A percentile compares a stretch with the other conserved stretches of the same genome.
Conservation (phyloP, 2,113 vertebrate genomes). For the Malurus cyaneus region DNA sequence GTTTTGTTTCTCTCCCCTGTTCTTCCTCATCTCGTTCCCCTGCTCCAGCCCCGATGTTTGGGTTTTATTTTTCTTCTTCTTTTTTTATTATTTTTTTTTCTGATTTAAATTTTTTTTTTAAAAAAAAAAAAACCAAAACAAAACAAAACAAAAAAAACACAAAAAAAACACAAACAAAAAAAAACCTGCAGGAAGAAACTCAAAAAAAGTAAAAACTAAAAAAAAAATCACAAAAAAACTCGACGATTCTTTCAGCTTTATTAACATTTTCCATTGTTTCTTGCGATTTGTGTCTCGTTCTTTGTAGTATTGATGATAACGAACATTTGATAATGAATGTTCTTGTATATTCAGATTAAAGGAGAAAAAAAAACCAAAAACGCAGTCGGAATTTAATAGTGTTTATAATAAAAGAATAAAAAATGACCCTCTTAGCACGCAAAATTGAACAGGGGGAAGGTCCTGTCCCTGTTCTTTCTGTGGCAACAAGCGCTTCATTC, state of each 20-base stretch:
- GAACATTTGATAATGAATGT: slow-evolving; percentile 86
- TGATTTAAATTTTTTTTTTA: too few species aligned
- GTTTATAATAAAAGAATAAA: slow-evolving; percentile 82
- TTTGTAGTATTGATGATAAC: slow-evolving; percentile 81
- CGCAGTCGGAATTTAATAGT: slow-evolving; percentile 85
- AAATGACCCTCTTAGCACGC: slow-evolving; percentile 84
- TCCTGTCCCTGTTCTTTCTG: slow-evolving; percentile 67
- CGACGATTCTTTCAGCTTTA: slow-evolving; percentile 86
- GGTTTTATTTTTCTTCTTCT: slow-evolving; percentile 53
- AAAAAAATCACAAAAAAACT: slow-evolving; percentile 59
- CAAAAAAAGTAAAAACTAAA: slow-evolving; percentile 62
- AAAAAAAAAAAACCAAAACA: slow-evolving; percentile 79
- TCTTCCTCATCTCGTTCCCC: too few species aligned
- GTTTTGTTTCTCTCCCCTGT: background rate
- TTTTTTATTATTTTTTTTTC: slow-evolving; percentile 68
- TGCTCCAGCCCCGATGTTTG: background rate
- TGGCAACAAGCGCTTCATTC: slow-evolving; percentile 74
- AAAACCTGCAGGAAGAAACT: slow-evolving; percentile 78
- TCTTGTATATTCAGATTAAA: slow-evolving; percentile 88
- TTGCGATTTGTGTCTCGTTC: slow-evolving; percentile 86
- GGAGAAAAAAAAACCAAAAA: slow-evolving; percentile 85
- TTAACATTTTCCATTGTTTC: slow-evolving; percentile 84
- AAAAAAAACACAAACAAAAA: slow-evolving; percentile 26
- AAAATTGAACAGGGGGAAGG: slow-evolving; percentile 71
- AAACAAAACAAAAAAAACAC: slow-evolving; percentile 51